phyloP scores from a whole-genome alignment of 2,888 invertebrate genomes.

The Agonopterix alstromeriana region DNA sequence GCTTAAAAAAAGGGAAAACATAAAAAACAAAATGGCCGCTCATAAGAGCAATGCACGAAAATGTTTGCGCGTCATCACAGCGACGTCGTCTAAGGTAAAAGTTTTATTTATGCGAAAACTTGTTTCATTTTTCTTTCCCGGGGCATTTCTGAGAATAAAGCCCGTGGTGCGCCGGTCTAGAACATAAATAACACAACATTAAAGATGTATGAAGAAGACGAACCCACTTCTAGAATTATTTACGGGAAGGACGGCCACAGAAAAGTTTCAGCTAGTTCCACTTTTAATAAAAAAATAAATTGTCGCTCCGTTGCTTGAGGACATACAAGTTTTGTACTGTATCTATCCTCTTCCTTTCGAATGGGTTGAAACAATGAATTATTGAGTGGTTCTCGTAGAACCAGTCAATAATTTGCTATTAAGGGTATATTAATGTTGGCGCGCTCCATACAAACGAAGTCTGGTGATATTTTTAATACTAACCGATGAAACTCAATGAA shows the following conservation, averaged over 20 bases:
- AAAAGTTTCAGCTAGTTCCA: slow-evolving; percentile 9
- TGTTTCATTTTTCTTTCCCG: slow-evolving; percentile 62
- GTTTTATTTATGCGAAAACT: slow-evolving; percentile 69
- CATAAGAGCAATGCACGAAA: slow-evolving; percentile 37
- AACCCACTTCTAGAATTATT: slow-evolving; percentile 44
- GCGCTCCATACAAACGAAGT: no score
- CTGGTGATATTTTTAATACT: no score
- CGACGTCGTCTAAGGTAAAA: slow-evolving; percentile 33
- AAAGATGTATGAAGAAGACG: slow-evolving; percentile 49
- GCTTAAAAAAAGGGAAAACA: slow-evolving; percentile 14
- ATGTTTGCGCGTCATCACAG: slow-evolving; percentile 51
- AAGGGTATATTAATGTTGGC: no score
- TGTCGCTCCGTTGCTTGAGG: neutral
- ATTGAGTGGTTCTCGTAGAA: no score
- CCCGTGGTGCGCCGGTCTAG: slow-evolving; percentile 29
- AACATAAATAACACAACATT: slow-evolving; percentile 49
- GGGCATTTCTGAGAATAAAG: slow-evolving; percentile 41
- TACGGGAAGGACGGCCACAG: slow-evolving; percentile 15
- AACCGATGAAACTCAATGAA: no score
- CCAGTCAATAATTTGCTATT: no score
- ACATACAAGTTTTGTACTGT: no score
- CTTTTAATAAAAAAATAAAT: neutral
- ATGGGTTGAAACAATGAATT: no score
- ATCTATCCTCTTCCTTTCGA: no score
- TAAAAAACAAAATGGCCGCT: slow-evolving; percentile 28